Conservation (phyloP, 2,797 vertebrate species). For the Chelon auratus region DNA sequence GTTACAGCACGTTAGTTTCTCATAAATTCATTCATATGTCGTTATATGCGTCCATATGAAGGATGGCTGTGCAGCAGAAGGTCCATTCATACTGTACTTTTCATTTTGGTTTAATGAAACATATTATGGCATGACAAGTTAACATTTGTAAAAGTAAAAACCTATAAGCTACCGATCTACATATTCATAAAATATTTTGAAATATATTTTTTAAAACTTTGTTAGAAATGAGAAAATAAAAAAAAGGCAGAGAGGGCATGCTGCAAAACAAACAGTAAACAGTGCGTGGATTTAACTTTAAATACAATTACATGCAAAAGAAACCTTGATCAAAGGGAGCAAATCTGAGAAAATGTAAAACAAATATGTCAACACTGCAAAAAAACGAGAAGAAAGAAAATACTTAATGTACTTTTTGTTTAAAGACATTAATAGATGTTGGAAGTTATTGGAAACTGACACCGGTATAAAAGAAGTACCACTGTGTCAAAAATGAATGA, state of each 20-base stretch:
- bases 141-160: slow-evolving; percentile 1
- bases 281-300: not conserved
- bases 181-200: slow-evolving; percentile 1
- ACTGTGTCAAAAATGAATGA: slow-evolving; percentile 18
- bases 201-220: not conserved
- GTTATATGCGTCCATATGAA: not conserved
- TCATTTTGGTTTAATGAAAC: slow-evolving; percentile 40
- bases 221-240: slow-evolving; percentile 2
- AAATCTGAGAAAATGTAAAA: slow-evolving; percentile 9
- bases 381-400: not conserved
- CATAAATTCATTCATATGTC: slow-evolving; percentile 33
- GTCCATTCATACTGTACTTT: slow-evolving; percentile 20
- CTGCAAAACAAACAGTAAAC: slow-evolving; percentile 2
- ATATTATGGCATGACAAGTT: slow-evolving; percentile 21
- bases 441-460: not conserved
- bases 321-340: slow-evolving; percentile 6
- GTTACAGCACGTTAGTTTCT: slow-evolving; percentile 31
- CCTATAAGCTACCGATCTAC: not conserved
- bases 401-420: not conserved
- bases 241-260: not conserved
- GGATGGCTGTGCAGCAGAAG: slow-evolving; percentile 28
- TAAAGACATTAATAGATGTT: not conserved
- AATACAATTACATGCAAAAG: slow-evolving; percentile 28
- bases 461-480: not conserved
- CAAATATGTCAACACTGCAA: not conserved